Evolutionary conservation across 2,888 invertebrate species (phyloP).

Genomic region (Teleiodes luculella): DNA sequence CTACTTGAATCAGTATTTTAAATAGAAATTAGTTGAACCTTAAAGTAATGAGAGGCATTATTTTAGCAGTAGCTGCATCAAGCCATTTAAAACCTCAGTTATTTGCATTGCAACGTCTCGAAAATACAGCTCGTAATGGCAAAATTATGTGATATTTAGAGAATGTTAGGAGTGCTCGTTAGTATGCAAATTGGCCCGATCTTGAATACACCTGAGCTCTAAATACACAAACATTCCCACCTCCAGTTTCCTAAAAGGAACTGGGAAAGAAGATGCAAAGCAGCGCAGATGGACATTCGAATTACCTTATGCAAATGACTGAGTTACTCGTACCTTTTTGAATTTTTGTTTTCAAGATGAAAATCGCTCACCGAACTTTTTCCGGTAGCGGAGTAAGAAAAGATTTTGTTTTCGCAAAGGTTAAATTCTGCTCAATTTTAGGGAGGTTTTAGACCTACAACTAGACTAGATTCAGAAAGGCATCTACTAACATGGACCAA

Average conservation of each 20-base stretch:
- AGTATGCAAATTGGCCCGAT: constrained; percentile 44
- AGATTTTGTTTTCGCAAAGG: too few species aligned
- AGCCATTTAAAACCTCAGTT: background rate
- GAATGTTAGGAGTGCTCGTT: constrained; percentile 27
- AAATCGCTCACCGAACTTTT: background rate
- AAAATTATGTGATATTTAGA: too few species aligned
- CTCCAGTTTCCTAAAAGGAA: background rate
- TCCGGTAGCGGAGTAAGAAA: background rate
- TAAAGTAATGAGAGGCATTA: too few species aligned
- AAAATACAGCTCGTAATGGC: too few species aligned
- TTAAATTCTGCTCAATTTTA: too few species aligned
- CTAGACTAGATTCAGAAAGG: too few species aligned
- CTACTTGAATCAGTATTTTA: too few species aligned
- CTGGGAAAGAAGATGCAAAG: background rate
- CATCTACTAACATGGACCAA: too few species aligned
- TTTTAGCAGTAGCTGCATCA: constrained; percentile 12
- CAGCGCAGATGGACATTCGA: constrained; percentile 35
- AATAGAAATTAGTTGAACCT: too few species aligned
- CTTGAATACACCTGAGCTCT: constrained; percentile 38
- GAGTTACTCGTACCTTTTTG: background rate
- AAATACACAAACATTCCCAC: background rate
- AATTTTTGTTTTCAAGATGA: background rate
- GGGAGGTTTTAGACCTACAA: too few species aligned
- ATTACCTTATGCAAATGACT: constrained; percentile 10
- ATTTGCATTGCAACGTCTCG: background rate